Conservation (phyloP, 1,140 invertebrate species). For the Dreissena rostriformis region DNA sequence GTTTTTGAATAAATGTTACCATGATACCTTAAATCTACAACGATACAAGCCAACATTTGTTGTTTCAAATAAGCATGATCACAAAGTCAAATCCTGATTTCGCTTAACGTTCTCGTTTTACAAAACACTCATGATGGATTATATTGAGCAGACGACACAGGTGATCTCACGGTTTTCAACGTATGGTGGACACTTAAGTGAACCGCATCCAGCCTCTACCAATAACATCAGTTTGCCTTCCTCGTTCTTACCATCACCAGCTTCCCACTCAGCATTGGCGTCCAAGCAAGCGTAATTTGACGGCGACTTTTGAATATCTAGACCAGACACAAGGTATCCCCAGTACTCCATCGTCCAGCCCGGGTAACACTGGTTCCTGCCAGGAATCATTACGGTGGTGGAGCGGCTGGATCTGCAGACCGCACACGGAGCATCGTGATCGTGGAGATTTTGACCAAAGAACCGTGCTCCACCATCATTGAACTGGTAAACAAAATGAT, state of each 20-base stretch:
- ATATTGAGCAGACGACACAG: slow-evolving; percentile 36
- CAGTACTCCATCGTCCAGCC: slow-evolving; percentile 40
- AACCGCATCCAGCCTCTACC: slow-evolving; percentile 31
- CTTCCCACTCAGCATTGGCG: slow-evolving; percentile 6
- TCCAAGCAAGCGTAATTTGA: slow-evolving; percentile 43
- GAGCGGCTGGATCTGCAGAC: not conserved
- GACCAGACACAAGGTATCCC: slow-evolving; percentile 30
- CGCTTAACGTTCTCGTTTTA: no score
- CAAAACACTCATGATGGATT: not conserved
- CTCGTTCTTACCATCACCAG: not conserved
- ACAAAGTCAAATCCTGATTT: no score
- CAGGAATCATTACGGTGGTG: slow-evolving; percentile 22
- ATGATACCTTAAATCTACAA: no score
- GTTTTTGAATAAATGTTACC: no score
- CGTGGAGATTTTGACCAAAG: slow-evolving; percentile 9
- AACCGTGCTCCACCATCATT: not conserved
- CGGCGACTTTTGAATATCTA: not conserved
- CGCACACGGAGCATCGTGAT: slow-evolving; percentile 14
- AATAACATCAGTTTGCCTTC: slow-evolving; percentile 24
- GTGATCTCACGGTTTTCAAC: slow-evolving; percentile 16
- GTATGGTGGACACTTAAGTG: slow-evolving; percentile 42
- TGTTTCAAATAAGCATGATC: no score
- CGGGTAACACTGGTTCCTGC: slow-evolving; percentile 21
- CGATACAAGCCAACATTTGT: no score
- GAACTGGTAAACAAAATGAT: not conserved